These are phyloP conservation scores for Scaptomyza caliginosa DNA, from an alignment of 2,888 invertebrate species.

Conservation along the genomic window DNA sequence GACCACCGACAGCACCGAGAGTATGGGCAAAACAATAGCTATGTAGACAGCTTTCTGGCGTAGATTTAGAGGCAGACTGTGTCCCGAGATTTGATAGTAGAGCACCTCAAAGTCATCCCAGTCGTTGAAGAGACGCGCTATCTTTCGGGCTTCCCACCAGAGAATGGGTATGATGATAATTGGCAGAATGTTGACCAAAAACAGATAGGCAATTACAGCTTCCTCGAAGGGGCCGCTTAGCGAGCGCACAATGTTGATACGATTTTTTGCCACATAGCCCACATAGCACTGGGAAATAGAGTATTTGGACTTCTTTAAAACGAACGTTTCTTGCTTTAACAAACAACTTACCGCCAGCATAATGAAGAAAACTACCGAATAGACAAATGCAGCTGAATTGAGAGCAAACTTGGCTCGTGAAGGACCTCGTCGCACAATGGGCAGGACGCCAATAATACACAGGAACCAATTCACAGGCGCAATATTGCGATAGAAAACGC, in stretches of 20 bases:
- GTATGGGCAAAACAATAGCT: slow-evolving; percentile 86
- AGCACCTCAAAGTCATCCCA: slow-evolving; percentile 89
- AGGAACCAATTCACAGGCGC: slow-evolving; percentile 84
- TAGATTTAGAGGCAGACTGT: slow-evolving; percentile 86
- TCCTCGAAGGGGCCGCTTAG: slow-evolving; percentile 89
- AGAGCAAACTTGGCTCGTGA: slow-evolving; percentile 85
- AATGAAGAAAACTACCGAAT: slow-evolving; percentile 86
- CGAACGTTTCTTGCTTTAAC: not conserved
- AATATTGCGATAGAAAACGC: slow-evolving; percentile 84
- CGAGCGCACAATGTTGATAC: slow-evolving; percentile 86
- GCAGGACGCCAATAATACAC: slow-evolving; percentile 87
- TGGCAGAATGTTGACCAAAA: slow-evolving; percentile 89
- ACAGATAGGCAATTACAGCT: slow-evolving; percentile 90
- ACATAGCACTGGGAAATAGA: slow-evolving; percentile 84
- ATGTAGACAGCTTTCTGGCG: slow-evolving; percentile 86
- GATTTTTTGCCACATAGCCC: slow-evolving; percentile 87
- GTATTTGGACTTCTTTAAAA: not conserved
- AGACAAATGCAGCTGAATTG: slow-evolving; percentile 86
- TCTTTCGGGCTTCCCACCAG: slow-evolving; percentile 88
- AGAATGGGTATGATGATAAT: slow-evolving; percentile 87
- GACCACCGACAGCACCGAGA: slow-evolving; percentile 87
- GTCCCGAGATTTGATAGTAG: slow-evolving; percentile 87
- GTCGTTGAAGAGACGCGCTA: slow-evolving; percentile 85
- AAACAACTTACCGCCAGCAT: slow-evolving; percentile 82
- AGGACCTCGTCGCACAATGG: slow-evolving; percentile 85